These are phyloP conservation scores for Asarcornis scutulata DNA, from an alignment of 2,113 vertebrate species.

Conservation along the genomic window DNA sequence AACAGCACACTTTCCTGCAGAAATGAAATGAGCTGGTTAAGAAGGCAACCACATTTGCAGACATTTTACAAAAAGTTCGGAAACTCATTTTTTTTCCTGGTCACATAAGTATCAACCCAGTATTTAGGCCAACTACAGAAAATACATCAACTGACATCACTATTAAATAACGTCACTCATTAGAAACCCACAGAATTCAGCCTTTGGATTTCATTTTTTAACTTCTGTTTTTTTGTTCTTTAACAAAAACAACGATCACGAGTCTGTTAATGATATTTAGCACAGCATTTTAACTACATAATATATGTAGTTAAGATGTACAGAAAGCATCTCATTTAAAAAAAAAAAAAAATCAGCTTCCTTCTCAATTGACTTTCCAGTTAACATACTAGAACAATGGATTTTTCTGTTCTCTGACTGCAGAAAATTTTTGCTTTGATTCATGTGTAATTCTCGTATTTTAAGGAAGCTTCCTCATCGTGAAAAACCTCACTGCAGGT, in stretches of 20 bases:
- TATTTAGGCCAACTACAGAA: rapidly evolving
- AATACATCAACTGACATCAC: neutral
- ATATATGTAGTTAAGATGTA: neutral
- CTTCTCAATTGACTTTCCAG: neutral
- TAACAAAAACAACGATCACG: neutral
- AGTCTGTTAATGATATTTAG: neutral
- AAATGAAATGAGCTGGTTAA: slow-evolving; percentile 41
- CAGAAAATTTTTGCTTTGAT: neutral
- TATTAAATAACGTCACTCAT: neutral
- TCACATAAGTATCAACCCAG: rapidly evolving
- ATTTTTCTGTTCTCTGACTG: neutral
- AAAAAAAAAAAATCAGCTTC: neutral
- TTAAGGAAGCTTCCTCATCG: neutral
- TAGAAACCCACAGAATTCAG: neutral
- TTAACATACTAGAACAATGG: neutral
- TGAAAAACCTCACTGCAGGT: neutral
- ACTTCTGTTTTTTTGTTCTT: neutral
- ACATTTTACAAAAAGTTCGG: neutral
- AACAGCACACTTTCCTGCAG: slow-evolving; percentile 93
- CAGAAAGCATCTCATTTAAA: neutral
- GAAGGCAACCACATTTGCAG: neutral
- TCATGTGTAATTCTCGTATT: neutral
- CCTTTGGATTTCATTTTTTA: neutral
- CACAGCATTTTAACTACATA: neutral
- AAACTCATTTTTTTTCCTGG: neutral